Evolutionary conservation across 2,888 invertebrate species (phyloP).

Genomic region (Eristalis arbustorum): DNA sequence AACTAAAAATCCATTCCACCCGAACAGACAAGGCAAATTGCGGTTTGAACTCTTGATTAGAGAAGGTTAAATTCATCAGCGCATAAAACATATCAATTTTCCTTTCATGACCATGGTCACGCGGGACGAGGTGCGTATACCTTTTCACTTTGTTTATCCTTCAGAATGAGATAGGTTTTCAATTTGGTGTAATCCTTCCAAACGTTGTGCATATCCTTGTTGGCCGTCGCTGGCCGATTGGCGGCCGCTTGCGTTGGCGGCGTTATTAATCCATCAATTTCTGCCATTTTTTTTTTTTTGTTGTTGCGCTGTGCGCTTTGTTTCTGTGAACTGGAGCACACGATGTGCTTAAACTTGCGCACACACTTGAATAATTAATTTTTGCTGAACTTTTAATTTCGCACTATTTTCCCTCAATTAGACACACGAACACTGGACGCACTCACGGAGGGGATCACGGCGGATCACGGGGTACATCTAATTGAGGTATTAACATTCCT

Average conservation of each 20-base stretch:
- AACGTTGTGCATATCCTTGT: constrained; percentile 73
- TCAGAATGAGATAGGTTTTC: constrained; percentile 78
- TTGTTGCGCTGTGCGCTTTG: no score
- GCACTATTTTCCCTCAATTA: constrained; percentile 40
- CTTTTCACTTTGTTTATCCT: constrained; percentile 77
- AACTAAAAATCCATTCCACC: not conserved
- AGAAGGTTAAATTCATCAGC: constrained; percentile 8
- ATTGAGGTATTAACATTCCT: constrained; percentile 58
- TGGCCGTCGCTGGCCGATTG: constrained; percentile 34
- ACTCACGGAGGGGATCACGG: not conserved
- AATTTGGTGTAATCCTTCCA: constrained; percentile 79
- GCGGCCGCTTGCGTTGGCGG: constrained; percentile 38
- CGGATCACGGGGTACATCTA: constrained; percentile 5
- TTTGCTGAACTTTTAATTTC: constrained; percentile 4
- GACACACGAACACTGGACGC: not conserved
- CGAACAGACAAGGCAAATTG: not conserved
- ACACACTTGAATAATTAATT: constrained; percentile 2
- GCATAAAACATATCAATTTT: not conserved
- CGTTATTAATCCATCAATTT: constrained; percentile 72
- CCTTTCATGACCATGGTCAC: not conserved
- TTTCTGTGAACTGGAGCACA: no score
- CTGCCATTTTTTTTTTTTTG: constrained; percentile 66
- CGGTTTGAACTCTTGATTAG: constrained; percentile 22
- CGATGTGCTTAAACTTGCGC: not conserved
- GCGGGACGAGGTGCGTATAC: constrained; percentile 62